Base-by-base conservation (phyloP, 2,888 invertebrate species). In the Caradrina kadenii region DNA sequence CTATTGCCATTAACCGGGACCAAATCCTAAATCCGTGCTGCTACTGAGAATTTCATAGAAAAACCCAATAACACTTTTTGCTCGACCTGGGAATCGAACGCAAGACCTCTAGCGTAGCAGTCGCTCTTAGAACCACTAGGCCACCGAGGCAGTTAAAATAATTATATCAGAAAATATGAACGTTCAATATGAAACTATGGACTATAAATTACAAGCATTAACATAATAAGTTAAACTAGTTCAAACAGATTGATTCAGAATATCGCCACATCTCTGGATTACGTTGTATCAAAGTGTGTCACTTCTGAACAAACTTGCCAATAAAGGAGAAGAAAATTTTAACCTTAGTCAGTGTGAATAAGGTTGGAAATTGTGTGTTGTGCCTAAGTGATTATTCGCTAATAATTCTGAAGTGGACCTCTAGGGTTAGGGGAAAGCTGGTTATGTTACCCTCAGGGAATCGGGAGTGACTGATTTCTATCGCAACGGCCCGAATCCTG, bases 391-490 rank as follows among this genome's bases (percentile, higher is more conserved):
- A 76, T 84, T 78, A 77, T 80, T 85, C 80, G 87, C 89, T 87
- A 89, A 88, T 90, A 89, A 89, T 89, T 89, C 88, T 82, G 69
- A 78, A 85, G 84, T 86, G 84, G 88, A 82, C 86, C 85, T 83
- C 60, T 62, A 71, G 82, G 81, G 77, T 72, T 78, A 76, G 75
- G 87, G 84, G 86, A 87, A 87, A 89, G 88, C 86, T 87, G 87
- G 89, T 88, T 87, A 88, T 76, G 86, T 80, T 84, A 81, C 87
- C 86, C 84, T 78, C 73, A 84, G 88, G 82, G 89, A 85, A 80
- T 85, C 82, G 81, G 72, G 83, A 86, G 87, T 88, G 89, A 88
- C 88, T 86, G 88, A 89, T 88, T 87, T 88, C 86, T 87, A 87
- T 86, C 81, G 83, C 73, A 81, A 56, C 73, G 79, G 72, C 79